Percentiles rank a stretch among this genome's conserved stretches.
Evolutionary conservation across 2,888 invertebrate genomes (phyloP).

Genomic region (Rhimphoctona megacephalus): DNA sequence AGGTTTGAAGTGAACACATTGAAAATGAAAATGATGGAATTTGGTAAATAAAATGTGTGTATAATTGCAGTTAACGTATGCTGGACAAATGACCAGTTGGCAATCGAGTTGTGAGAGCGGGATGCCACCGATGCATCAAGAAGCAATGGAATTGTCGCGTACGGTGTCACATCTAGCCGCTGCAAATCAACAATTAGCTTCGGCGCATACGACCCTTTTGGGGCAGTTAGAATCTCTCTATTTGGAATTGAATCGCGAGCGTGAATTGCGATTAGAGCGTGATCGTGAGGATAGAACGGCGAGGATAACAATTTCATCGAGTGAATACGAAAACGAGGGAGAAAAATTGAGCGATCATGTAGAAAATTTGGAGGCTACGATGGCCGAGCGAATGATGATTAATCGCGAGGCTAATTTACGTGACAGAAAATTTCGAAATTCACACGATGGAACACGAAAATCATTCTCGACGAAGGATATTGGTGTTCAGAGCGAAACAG

Average conservation of each 20-base stretch:
- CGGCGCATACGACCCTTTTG: slow-evolving; percentile 79
- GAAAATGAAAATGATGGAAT: not conserved
- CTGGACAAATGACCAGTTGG: slow-evolving; percentile 80
- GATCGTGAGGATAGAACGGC: slow-evolving; percentile 30
- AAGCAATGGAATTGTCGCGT: slow-evolving; percentile 79
- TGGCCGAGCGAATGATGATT: slow-evolving; percentile 41
- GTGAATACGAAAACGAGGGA: slow-evolving; percentile 15
- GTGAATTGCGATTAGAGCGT: slow-evolving; percentile 51
- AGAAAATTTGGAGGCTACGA: slow-evolving; percentile 64
- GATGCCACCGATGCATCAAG: slow-evolving; percentile 70
- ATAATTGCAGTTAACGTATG: slow-evolving; percentile 78
- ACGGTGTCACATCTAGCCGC: slow-evolving; percentile 81
- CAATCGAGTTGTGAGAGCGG: slow-evolving; percentile 72
- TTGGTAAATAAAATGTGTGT: not conserved
- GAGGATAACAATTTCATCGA: slow-evolving; percentile 7
- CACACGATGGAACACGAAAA: slow-evolving; percentile 29
- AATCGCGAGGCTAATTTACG: not conserved
- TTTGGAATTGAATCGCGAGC: slow-evolving; percentile 74
- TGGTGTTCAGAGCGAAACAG: slow-evolving; percentile 33
- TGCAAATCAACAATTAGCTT: slow-evolving; percentile 82
- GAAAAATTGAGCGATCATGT: slow-evolving; percentile 59
- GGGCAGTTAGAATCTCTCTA: slow-evolving; percentile 79
- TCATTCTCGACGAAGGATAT: slow-evolving; percentile 40
- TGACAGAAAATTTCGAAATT: slow-evolving; percentile 24
- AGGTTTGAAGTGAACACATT: not conserved